phyloP scores from a whole-genome alignment of 1,140 invertebrate genomes.

The Drosophila dunni region DNA sequence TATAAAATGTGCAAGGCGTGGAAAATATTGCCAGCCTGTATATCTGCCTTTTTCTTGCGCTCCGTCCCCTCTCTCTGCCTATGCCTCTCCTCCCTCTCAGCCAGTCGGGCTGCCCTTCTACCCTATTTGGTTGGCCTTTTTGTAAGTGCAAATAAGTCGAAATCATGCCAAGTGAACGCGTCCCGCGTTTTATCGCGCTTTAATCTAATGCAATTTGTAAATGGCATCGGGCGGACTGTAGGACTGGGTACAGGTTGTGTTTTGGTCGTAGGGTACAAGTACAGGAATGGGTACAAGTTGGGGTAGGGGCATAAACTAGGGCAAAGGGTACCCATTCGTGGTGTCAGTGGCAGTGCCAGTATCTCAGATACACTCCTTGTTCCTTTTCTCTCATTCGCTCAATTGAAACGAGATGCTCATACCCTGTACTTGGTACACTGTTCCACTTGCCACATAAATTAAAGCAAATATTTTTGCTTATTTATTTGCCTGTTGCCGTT shows the following conservation, averaged over 20 bases:
- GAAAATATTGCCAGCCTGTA: constrained; percentile 64
- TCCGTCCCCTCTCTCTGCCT: not conserved
- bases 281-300: constrained; percentile 19
- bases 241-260: constrained; percentile 28
- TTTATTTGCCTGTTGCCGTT: constrained; percentile 68
- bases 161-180: constrained; percentile 80
- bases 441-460: constrained; percentile 66
- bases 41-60: not conserved
- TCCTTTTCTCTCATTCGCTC: not conserved
- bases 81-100: not conserved
- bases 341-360: constrained; percentile 1
- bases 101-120: not conserved
- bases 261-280: constrained; percentile 32
- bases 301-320: constrained; percentile 22
- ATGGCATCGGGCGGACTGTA: constrained; percentile 55
- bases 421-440: not conserved
- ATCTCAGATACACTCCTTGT: not conserved
- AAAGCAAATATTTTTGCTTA: constrained; percentile 82
- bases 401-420: constrained; percentile 1
- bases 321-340: constrained; percentile 31
- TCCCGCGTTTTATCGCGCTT: constrained; percentile 72
- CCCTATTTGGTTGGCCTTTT: constrained; percentile 67
- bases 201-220: constrained; percentile 83
- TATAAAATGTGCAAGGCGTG: constrained; percentile 79
- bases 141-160: constrained; percentile 82